Evolutionary conservation across 2,888 invertebrate species (phyloP), one percentile per base, ranked within the genome.

Genomic region (Eupithecia dodoneata): DNA sequence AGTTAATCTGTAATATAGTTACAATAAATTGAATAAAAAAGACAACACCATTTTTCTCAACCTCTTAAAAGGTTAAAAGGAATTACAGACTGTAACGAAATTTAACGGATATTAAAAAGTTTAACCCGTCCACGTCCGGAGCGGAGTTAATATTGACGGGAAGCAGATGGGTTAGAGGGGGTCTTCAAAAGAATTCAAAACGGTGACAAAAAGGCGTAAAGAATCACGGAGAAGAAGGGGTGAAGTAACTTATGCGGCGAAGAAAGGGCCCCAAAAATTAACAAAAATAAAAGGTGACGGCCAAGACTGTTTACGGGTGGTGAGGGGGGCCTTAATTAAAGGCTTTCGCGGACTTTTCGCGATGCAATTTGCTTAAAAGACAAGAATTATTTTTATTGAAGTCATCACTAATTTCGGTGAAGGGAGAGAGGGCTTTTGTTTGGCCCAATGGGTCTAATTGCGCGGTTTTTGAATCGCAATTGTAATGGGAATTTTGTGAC

Each of bases 341-440:
- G 95, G 94, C 94, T 95, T 94, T 81, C 72, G 81, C 88, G 94
- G 94, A 94, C 94, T 93, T 93, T 94, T 93, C 93, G 93, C 94
- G 93, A 94, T 94, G 95, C 95, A 95, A 95, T 95, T 95, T 95
- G 94, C 92, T 87, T 94, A 94, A 94, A 95, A 94, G 95, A 95
- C 94, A 94, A 94, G 95, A 95, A 95, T 95, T 95, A 95, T 95
- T 95, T 95, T 95, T 95, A 95, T 95, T 95, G 95, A 94, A 95
- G 95, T 94, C 95, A 95, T 95, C 95, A 94, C 94, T 95, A 95
- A 95, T 95, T 95, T 94, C 89, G 85, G 84, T 90, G 63, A 63
- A 91, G 91, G 90, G 88, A 89, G 79, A 73, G 67, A 69, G 88
- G 89, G 86, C 93, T 87, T 92, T 95, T 95, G 94, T 95, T 93